Percentiles rank a stretch among this genome's conserved stretches.
Evolutionary conservation across 2,888 invertebrate species (phyloP).

Genomic region (Deilephila porcellus): DNA sequence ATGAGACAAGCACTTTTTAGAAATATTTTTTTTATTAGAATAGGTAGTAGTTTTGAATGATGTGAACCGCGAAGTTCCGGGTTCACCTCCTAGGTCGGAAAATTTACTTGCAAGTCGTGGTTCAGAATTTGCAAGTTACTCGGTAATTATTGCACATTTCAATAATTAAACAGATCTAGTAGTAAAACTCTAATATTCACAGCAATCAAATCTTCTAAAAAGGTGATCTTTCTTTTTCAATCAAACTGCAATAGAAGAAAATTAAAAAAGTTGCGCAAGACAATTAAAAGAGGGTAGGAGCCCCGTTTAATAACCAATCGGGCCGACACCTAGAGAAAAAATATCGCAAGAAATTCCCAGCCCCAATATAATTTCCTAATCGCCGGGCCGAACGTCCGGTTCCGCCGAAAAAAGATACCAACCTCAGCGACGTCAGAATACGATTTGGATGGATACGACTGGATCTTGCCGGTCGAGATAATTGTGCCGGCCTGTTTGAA

Average conservation of each 20-base stretch:
- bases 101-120: too few species aligned
- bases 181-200: background rate
- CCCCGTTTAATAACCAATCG: slow-evolving; percentile 83
- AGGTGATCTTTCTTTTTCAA: slow-evolving; percentile 13
- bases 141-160: too few species aligned
- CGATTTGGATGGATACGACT: slow-evolving; percentile 62
- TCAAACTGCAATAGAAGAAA: slow-evolving; percentile 34
- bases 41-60: too few species aligned
- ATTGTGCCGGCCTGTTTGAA: too few species aligned
- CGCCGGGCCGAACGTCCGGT: slow-evolving; percentile 80
- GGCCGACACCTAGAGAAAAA: slow-evolving; percentile 69
- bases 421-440: slow-evolving; percentile 57
- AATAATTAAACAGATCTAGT: too few species aligned
- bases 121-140: too few species aligned
- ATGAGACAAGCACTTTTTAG: background rate
- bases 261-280: slow-evolving; percentile 51
- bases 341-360: slow-evolving; percentile 61
- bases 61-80: too few species aligned
- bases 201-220: background rate
- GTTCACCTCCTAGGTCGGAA: too few species aligned
- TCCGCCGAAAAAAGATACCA: slow-evolving; percentile 77
- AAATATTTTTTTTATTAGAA: background rate
- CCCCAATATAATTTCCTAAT: slow-evolving; percentile 83
- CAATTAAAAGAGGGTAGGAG: slow-evolving; percentile 74
- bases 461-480: too few species aligned